Percentiles rank a stretch among this genome's conserved stretches.
Conservation (phyloP, 2,797 vertebrate species). For the Poeciliopsis paucimaculata region DNA sequence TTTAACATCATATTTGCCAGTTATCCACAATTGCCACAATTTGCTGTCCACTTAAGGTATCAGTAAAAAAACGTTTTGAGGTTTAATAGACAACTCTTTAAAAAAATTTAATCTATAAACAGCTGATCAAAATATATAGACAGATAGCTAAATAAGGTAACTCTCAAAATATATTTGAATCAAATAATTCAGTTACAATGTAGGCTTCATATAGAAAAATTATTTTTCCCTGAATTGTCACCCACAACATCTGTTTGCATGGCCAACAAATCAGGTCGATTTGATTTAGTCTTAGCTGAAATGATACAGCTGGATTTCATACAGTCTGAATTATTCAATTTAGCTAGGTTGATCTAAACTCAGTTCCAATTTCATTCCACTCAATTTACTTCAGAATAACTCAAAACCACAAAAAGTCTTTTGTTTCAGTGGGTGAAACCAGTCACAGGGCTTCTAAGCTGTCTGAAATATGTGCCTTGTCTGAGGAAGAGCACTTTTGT, state of each 20-base stretch:
- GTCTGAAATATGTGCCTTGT: slow-evolving; percentile 60
- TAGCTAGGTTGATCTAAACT: slow-evolving; percentile 45
- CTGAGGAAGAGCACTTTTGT: slow-evolving; percentile 64
- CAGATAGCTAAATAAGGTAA: not conserved
- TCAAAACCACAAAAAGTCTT: slow-evolving; percentile 68
- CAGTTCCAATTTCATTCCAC: slow-evolving; percentile 62
- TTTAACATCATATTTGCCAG: not conserved
- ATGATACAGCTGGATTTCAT: slow-evolving; percentile 31
- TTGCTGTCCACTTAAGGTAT: not conserved
- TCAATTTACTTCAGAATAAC: slow-evolving; percentile 62
- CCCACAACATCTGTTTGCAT: slow-evolving; percentile 11
- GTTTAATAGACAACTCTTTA: not conserved
- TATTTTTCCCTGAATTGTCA: slow-evolving; percentile 5
- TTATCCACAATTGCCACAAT: not conserved
- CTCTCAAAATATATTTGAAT: not conserved
- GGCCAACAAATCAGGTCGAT: slow-evolving; percentile 35
- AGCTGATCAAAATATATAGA: not conserved
- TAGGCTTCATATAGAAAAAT: slow-evolving; percentile 3
- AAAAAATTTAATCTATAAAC: not conserved
- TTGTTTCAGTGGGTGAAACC: slow-evolving; percentile 71
- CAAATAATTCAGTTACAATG: slow-evolving; percentile 1
- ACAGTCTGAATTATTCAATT: slow-evolving; percentile 49
- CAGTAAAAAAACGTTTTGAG: not conserved
- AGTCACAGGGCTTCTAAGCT: slow-evolving; percentile 68
- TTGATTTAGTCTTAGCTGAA: slow-evolving; percentile 31